Evolutionary conservation across 2,888 invertebrate genomes (phyloP).

Genomic region (Malthinus flaveolus): DNA sequence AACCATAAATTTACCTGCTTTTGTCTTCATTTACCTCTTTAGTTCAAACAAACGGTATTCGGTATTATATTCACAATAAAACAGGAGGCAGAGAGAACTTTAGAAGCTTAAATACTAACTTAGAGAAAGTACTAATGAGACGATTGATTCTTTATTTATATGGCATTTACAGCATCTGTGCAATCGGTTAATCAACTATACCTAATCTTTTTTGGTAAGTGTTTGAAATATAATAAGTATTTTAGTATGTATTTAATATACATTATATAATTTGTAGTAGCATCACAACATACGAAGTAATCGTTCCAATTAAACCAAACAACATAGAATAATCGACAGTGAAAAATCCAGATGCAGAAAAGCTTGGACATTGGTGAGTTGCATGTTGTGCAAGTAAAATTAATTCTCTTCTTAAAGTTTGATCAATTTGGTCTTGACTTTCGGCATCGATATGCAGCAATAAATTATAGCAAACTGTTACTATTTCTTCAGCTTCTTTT

Average conservation of each 20-base stretch:
- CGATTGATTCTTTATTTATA: too few relatives aligned
- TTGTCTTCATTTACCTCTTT: too few relatives aligned
- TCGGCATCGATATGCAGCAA: constrained; percentile 28
- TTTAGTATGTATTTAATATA: not conserved
- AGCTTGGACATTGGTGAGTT: constrained; percentile 15
- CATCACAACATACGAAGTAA: constrained; percentile 28
- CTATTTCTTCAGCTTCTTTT: constrained; percentile 30
- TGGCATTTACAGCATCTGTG: too few relatives aligned
- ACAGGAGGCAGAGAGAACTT: too few relatives aligned
- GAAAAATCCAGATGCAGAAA: constrained; percentile 29
- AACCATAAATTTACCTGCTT: too few relatives aligned
- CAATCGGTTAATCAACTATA: too few relatives aligned
- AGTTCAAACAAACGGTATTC: too few relatives aligned
- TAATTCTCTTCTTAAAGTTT: constrained; percentile 14
- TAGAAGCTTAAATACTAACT: too few relatives aligned
- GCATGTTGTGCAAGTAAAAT: constrained; percentile 25
- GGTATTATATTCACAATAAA: too few relatives aligned
- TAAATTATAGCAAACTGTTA: constrained; percentile 30
- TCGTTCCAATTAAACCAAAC: constrained; percentile 23
- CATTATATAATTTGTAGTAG: constrained; percentile 24
- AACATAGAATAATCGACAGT: constrained; percentile 24
- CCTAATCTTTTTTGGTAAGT: too few relatives aligned
- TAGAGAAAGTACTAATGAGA: too few relatives aligned
- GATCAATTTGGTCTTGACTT: constrained; percentile 9
- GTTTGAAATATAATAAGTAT: too few relatives aligned